phyloP scores from a whole-genome alignment of 2,888 invertebrate genomes.

The Oscheius onirici region DNA sequence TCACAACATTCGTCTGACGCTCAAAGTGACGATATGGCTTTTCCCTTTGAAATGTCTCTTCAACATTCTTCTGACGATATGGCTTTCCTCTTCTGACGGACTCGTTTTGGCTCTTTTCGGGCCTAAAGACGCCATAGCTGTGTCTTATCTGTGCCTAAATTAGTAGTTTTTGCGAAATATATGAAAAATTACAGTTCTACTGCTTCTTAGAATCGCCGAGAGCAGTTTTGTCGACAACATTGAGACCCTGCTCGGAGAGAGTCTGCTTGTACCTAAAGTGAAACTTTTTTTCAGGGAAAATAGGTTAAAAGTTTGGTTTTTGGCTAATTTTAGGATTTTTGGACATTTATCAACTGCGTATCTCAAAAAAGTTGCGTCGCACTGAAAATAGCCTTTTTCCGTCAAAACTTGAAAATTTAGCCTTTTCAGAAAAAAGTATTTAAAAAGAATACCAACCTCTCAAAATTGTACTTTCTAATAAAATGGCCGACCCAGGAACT shows the following conservation, averaged over 20 bases:
- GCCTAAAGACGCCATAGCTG: not conserved
- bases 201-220: conserved; percentile 29
- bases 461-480: conserved; percentile 64
- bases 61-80: not conserved
- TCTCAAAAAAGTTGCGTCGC: not conserved
- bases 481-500: conserved; percentile 64
- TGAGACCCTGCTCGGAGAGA: conserved; percentile 57
- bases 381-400: too few relatives aligned
- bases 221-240: conserved; percentile 60
- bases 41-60: too few relatives aligned
- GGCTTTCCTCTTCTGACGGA: not conserved
- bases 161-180: not conserved
- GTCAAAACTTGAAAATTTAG: too few relatives aligned
- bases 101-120: not conserved
- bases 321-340: too few relatives aligned
- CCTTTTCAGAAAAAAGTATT: too few relatives aligned
- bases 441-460: conserved; percentile 37
- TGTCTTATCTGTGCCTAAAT: not conserved
- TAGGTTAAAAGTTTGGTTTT: not conserved
- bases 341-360: not conserved
- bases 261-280: conserved; percentile 59
- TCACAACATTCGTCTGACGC: too few relatives aligned
- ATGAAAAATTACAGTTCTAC: conserved; percentile 2
- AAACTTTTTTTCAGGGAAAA: not conserved
- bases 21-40: too few relatives aligned